Base-by-base conservation (phyloP, 2,113 vertebrate genomes). In the Anolis sagrei region DNA sequence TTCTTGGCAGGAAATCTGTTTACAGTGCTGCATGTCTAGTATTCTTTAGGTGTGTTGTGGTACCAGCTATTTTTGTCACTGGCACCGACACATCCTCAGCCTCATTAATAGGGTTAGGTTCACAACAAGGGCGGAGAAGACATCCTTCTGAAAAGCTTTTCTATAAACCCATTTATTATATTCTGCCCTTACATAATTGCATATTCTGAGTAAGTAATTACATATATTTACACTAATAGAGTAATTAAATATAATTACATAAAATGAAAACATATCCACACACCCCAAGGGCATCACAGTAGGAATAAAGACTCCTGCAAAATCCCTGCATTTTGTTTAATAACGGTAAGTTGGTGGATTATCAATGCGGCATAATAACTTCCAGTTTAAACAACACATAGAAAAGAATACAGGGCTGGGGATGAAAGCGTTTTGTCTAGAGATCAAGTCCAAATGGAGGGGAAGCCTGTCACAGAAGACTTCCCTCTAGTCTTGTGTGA, bases 171-270 rank as follows among this genome's bases (percentile, higher is more conserved):
- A 83, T 94, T 91, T 93, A 91, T 91, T 91, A 91, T 80, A 89
- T 79, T 84, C 90, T 95, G 95, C 92, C 89, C 91, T 87, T 83
- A 88, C 82, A 82, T 94, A 94, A 93, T 96, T 95, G 88, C 91
- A 94, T 92, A 91, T 91, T 93, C 13, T 85, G 89, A 94, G 90
- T 96, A 92, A 94, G 95, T 92, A 95, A 95, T 95, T 95, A 93
- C 92, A 88, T 3, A 62, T 93, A 95, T 95, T 94, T 93, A 92
- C 92, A 92, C 92, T 96, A 95, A 96, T 96, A 94, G 94, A 95
- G 94, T 95, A 96, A 96, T 96, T 94, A 95, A 93, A 88, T 88
- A 72, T 94, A 95, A 96, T 96, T 95, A 93, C 87, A 86, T 87
- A 90, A 86, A 93, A 92, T 95, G 95, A 95, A 96, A 96, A 96